Evolutionary conservation across 2,888 invertebrate species (phyloP).

Genomic region (Chorisops tibialis): DNA sequence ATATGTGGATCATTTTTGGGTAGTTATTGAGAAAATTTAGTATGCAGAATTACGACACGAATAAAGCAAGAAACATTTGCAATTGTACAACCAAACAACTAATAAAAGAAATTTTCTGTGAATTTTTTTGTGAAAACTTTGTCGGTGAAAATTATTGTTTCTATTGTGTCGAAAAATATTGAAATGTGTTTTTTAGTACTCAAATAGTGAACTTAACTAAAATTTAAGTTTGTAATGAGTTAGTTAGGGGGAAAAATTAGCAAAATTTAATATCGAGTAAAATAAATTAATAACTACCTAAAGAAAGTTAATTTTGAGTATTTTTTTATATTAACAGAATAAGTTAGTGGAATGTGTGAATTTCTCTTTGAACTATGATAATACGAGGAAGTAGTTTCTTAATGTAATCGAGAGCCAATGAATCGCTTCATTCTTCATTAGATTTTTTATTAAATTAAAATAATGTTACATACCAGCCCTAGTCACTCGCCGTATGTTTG

Average conservation of each 20-base stretch:
- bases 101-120: background rate
- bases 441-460: too few relatives aligned
- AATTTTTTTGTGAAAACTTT: background rate
- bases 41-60: constrained; percentile 17
- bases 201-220: constrained; percentile 13
- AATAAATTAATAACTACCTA: too few relatives aligned
- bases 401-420: too few relatives aligned
- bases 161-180: background rate
- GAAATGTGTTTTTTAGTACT: constrained; percentile 3
- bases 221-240: constrained; percentile 21
- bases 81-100: background rate
- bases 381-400: too few relatives aligned
- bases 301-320: constrained; percentile 1
- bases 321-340: background rate
- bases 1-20: background rate
- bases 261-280: too few relatives aligned
- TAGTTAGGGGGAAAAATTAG: background rate
- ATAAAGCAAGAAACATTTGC: constrained; percentile 20
- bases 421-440: too few relatives aligned
- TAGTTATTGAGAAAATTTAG: constrained; percentile 1
- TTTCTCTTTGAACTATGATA: too few relatives aligned
- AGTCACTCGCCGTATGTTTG: too few relatives aligned
- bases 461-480: too few relatives aligned
- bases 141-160: constrained; percentile 4
- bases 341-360: too few relatives aligned